A percentile compares a stretch with the other conserved stretches of the same genome.
Evolutionary conservation across 2,888 invertebrate species (phyloP).

Genomic region (Autographa pulchrina): DNA sequence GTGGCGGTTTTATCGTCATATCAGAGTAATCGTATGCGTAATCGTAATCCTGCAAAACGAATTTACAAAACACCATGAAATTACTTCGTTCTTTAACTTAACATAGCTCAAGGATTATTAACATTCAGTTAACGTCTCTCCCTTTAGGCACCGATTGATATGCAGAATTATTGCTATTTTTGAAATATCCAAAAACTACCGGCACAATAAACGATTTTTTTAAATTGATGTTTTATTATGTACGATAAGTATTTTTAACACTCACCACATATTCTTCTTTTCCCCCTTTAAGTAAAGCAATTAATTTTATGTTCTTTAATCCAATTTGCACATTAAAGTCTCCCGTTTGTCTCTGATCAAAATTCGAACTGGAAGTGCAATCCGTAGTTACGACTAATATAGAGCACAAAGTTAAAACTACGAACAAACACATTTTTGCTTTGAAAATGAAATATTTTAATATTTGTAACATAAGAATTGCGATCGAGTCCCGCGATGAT

Average conservation of each 20-base stretch:
- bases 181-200: too few species aligned
- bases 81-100: background rate
- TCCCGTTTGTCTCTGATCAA: conserved; percentile 94
- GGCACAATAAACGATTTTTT: too few species aligned
- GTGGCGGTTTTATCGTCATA: conserved; percentile 91
- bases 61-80: conserved; percentile 32
- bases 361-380: conserved; percentile 67
- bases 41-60: conserved; percentile 91
- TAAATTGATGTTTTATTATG: background rate
- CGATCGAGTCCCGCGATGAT: conserved; percentile 74
- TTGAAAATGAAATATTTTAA: background rate
- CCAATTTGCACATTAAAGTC: conserved; percentile 94
- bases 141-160: background rate
- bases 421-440: conserved; percentile 62
- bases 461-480: conserved; percentile 57
- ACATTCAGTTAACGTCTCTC: background rate
- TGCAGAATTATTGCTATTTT: background rate
- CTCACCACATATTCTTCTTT: conserved; percentile 90
- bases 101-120: background rate
- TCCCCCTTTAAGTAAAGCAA: conserved; percentile 91
- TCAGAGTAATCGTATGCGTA: conserved; percentile 93
- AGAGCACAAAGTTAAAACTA: conserved; percentile 59
- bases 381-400: conserved; percentile 61
- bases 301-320: conserved; percentile 93
- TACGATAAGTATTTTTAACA: conserved; percentile 18